Conservation (phyloP, 2,113 vertebrate genomes). For the Chionodraco myersi region DNA sequence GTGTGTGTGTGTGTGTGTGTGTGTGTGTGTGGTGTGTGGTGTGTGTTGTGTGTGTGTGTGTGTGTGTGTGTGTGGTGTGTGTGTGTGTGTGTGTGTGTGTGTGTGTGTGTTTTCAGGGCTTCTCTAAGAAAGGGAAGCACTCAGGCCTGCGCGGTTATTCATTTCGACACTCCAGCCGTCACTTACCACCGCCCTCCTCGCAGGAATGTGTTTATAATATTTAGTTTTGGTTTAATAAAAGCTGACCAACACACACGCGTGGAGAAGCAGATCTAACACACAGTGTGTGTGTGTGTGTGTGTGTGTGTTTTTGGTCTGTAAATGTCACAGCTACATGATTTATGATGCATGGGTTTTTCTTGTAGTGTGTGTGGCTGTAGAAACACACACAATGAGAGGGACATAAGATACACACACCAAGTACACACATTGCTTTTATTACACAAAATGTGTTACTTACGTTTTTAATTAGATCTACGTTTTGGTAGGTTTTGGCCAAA, state of each 20-base stretch:
- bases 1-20: conserved; percentile 3
- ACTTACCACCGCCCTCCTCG: conserved; percentile 54
- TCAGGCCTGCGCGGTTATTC: conserved; percentile 38
- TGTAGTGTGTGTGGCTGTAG: conserved; percentile 27
- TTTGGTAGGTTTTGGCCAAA: neutral
- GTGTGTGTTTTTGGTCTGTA: conserved; percentile 47
- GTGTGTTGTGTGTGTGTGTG: conserved; percentile 17
- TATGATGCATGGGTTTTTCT: conserved; percentile 34
- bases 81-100: neutral
- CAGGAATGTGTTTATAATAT: conserved; percentile 76
- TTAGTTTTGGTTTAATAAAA: conserved; percentile 69
- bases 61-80: neutral
- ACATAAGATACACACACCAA: too few relatives aligned
- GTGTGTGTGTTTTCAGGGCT: conserved; percentile 29
- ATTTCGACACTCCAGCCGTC: conserved; percentile 50
- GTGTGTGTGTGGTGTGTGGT: conserved; percentile 10
- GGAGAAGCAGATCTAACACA: conserved; percentile 48
- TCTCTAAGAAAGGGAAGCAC: conserved; percentile 18
- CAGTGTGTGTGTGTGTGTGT: conserved; percentile 5
- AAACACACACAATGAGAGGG: too few relatives aligned
- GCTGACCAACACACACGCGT: conserved; percentile 57
- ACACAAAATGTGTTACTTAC: too few relatives aligned
- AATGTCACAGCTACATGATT: conserved; percentile 62
- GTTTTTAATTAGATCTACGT: neutral
- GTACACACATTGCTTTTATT: neutral